Evolutionary conservation across 2,113 vertebrate species (phyloP).

Genomic region (Neogale vison): DNA sequence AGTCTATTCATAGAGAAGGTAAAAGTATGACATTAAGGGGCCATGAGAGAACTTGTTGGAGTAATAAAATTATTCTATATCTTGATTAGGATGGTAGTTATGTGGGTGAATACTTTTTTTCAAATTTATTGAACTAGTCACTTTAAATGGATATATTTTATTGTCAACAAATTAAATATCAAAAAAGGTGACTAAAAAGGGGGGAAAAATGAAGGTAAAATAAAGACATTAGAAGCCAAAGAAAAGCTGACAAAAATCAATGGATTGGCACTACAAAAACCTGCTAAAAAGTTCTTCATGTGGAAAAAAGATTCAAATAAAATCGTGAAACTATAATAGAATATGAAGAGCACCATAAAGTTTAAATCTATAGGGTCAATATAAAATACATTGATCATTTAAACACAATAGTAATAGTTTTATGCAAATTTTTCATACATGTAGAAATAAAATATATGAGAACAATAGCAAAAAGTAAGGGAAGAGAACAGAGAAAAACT

Average conservation of each 20-base stretch:
- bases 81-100: neutral
- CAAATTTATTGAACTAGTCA: neutral
- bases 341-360: no score
- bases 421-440: neutral
- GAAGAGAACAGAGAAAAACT: neutral
- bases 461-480: neutral
- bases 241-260: neutral
- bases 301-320: no score
- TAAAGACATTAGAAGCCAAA: neutral
- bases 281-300: no score
- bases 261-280: no score
- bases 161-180: neutral
- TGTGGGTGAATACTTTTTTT: neutral
- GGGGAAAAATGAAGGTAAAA: neutral
- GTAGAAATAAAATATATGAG: neutral
- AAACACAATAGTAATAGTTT: neutral
- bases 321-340: no score
- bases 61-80: neutral
- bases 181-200: neutral
- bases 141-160: neutral
- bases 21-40: neutral
- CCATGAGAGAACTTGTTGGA: neutral
- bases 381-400: neutral
- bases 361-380: no score
- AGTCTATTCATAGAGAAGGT: neutral